Evolutionary conservation across 2,797 vertebrate genomes (phyloP).

Genomic region (Leuciscus waleckii): DNA sequence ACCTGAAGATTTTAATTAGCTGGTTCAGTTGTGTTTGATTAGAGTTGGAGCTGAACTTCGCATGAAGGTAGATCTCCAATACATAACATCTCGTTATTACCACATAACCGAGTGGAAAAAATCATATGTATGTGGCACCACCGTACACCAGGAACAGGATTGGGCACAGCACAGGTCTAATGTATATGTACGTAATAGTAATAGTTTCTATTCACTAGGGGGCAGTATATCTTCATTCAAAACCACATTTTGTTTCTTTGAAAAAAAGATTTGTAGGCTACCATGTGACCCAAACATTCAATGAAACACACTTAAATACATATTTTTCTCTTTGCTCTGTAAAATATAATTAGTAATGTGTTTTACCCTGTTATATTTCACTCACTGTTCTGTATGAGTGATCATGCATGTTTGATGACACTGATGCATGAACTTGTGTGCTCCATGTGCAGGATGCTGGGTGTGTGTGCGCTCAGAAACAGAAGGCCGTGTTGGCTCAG

Average conservation of each 20-base stretch:
- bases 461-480: constrained; percentile 47
- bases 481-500: constrained; percentile 75
- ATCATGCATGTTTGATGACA: background rate
- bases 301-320: background rate
- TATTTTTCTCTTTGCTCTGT: background rate
- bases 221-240: constrained; percentile 35
- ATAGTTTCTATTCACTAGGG: constrained; percentile 13
- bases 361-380: background rate
- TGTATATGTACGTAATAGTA: background rate
- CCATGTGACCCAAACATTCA: background rate
- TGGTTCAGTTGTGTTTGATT: background rate
- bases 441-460: background rate
- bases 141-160: background rate
- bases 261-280: background rate
- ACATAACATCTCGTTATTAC: too few species aligned
- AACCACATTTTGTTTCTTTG: background rate
- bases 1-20: background rate
- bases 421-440: background rate
- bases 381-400: background rate
- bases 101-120: too few species aligned
- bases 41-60: background rate
- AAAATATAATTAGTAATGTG: background rate
- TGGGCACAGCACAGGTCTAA: background rate
- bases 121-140: too few species aligned
- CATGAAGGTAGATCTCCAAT: background rate